Percentiles rank a stretch among this genome's conserved stretches.
Evolutionary conservation across 2,797 vertebrate genomes (phyloP).

Genomic region (Sylvia borin): DNA sequence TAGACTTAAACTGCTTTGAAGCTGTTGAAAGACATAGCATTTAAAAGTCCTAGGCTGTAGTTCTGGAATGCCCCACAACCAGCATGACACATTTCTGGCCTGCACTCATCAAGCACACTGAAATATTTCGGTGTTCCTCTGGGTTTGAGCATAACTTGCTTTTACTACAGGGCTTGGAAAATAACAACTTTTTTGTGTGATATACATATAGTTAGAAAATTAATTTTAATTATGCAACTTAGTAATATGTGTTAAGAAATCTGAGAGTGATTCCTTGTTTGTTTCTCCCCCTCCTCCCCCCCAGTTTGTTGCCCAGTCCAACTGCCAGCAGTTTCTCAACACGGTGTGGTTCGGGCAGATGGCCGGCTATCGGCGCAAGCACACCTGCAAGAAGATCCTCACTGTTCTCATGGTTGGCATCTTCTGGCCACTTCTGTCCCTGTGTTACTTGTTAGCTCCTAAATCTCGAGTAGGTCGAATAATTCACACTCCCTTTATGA

Average conservation of each 20-base stretch:
- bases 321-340: constrained; percentile 99
- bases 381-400: constrained; percentile 95
- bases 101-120: background rate
- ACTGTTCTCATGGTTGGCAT: constrained; percentile 91
- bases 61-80: background rate
- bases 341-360: constrained; percentile 99
- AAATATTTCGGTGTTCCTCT: background rate
- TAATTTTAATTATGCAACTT: background rate
- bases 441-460: constrained; percentile 95
- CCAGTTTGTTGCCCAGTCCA: constrained; percentile 97
- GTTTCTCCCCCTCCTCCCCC: background rate
- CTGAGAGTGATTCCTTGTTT: background rate
- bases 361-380: constrained; percentile 95
- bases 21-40: background rate
- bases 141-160: background rate
- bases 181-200: background rate
- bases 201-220: background rate
- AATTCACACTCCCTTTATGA: constrained; percentile 98
- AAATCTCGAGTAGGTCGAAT: constrained; percentile 93
- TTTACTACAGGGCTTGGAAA: background rate
- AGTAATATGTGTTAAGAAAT: background rate
- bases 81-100: background rate
- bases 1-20: background rate
- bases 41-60: background rate
- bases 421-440: constrained; percentile 94